These are phyloP conservation scores for Sphenodon punctatus DNA, from an alignment of 2,797 vertebrate species.

Conservation along the genomic window DNA sequence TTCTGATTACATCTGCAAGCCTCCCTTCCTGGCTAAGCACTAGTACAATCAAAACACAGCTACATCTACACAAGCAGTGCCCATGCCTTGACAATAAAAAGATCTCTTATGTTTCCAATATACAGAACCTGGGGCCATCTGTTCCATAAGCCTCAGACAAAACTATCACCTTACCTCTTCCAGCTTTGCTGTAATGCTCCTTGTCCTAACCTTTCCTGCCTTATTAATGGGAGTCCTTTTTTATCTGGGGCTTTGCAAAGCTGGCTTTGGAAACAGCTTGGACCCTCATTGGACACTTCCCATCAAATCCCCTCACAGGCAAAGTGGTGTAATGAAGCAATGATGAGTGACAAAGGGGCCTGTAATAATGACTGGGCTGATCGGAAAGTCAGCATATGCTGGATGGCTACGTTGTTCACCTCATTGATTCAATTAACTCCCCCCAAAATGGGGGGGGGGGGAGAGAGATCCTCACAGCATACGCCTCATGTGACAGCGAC, in stretches of 20 bases:
- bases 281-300: slow-evolving; percentile 39
- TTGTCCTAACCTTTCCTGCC: slow-evolving; percentile 48
- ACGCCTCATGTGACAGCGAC: background rate
- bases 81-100: background rate
- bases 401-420: slow-evolving; percentile 1
- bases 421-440: slow-evolving; percentile 16
- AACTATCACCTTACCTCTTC: slow-evolving; percentile 72
- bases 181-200: slow-evolving; percentile 53
- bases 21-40: slow-evolving; percentile 1
- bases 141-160: slow-evolving; percentile 61
- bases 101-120: slow-evolving; percentile 30
- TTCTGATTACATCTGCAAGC: background rate
- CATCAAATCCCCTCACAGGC: slow-evolving; percentile 25
- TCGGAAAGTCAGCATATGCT: background rate
- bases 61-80: background rate
- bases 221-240: slow-evolving; percentile 46
- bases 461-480: background rate
- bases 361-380: background rate
- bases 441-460: background rate
- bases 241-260: slow-evolving; percentile 61
- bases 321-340: background rate
- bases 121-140: slow-evolving; percentile 56
- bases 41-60: background rate
- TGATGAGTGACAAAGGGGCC: slow-evolving; percentile 28
- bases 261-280: slow-evolving; percentile 55